These are phyloP conservation scores for Syngnathoides biaculeatus DNA, from an alignment of 2,113 vertebrate genomes.

Conservation along the genomic window DNA sequence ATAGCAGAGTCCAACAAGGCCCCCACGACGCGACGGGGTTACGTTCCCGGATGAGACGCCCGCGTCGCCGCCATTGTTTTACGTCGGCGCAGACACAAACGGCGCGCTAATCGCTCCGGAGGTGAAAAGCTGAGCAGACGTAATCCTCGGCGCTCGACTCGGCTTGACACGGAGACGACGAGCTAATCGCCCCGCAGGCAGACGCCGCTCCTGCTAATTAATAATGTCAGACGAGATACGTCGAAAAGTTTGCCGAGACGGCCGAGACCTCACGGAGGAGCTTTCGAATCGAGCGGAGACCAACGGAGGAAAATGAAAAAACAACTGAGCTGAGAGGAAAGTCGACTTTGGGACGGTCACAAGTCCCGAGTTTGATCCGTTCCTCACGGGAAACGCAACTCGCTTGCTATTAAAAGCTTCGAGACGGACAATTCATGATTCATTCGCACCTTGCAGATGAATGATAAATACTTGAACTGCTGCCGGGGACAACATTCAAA, in stretches of 20 bases:
- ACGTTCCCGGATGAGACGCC: constrained; percentile 47
- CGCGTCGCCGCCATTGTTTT: constrained; percentile 53
- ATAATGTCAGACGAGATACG: constrained; percentile 62
- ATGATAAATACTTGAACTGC: background rate
- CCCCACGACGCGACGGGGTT: constrained; percentile 46
- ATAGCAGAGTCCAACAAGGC: constrained; percentile 33
- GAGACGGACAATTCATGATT: background rate
- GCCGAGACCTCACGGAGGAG: constrained; percentile 34
- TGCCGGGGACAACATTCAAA: too few species aligned
- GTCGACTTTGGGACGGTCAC: background rate
- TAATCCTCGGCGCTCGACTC: constrained; percentile 61
- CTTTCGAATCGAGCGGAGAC: constrained; percentile 30
- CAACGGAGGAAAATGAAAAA: constrained; percentile 24
- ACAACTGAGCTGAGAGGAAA: constrained; percentile 2
- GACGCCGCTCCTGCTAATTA: constrained; percentile 67
- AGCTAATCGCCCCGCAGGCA: constrained; percentile 65
- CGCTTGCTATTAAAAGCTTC: background rate
- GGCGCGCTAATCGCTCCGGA: constrained; percentile 52
- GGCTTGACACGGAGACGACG: constrained; percentile 61
- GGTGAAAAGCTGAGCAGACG: constrained; percentile 44
- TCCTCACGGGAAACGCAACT: background rate
- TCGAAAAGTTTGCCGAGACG: constrained; percentile 42
- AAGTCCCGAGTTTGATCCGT: background rate
- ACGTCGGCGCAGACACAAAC: constrained; percentile 41
- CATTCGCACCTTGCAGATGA: background rate